Conservation (phyloP, 1,140 invertebrate species). For the Zeugodacus cucurbitae region DNA sequence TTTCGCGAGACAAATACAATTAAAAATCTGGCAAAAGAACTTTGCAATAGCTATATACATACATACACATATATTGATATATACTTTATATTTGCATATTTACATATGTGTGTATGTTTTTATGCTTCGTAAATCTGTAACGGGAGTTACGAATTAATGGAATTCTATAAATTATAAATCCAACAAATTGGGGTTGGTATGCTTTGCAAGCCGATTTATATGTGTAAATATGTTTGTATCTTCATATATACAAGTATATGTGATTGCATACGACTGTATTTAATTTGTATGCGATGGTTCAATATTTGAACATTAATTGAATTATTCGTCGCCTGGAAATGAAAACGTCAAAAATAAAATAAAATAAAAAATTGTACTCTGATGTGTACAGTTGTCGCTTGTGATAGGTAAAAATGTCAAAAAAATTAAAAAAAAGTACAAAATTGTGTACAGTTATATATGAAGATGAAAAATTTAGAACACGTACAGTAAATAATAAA, state of each 20-base stretch:
- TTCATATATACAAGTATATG: not conserved
- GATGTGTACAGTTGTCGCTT: not conserved
- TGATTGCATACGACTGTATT: not conserved
- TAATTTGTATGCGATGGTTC: constrained; percentile 15
- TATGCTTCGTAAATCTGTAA: not conserved
- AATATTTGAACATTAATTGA: constrained; percentile 13
- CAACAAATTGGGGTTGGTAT: not conserved
- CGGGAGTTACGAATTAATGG: constrained; percentile 14
- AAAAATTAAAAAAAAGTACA: no score
- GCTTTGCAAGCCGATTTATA: not conserved
- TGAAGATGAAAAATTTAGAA: no score
- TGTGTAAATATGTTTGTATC: not conserved
- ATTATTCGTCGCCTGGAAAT: constrained; percentile 7
- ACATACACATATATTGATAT: not conserved
- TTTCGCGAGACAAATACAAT: not conserved
- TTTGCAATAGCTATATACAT: not conserved
- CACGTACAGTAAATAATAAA: no score
- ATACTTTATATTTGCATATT: not conserved
- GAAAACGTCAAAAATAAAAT: not conserved
- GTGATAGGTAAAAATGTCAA: not conserved
- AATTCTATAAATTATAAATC: constrained; percentile 12
- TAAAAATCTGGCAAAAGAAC: not conserved
- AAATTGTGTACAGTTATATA: no score
- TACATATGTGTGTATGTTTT: not conserved
- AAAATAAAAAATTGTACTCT: not conserved